These are phyloP conservation scores for Ailuropoda melanoleuca DNA, from an alignment of 2,113 vertebrate species.

Conservation along the genomic window DNA sequence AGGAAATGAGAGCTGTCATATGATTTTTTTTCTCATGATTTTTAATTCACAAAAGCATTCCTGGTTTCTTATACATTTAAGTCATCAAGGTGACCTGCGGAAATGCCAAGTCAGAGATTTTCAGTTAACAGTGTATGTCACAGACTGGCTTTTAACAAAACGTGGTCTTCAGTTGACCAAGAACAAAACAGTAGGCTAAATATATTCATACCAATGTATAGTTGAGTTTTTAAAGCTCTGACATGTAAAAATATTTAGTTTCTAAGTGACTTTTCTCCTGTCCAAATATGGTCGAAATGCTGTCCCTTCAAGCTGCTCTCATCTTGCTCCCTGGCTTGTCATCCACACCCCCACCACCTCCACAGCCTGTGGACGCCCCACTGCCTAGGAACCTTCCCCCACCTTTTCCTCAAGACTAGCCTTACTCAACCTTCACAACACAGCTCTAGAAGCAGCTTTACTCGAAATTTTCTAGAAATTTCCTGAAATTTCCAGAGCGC, in stretches of 20 bases:
- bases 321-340: neutral
- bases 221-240: neutral
- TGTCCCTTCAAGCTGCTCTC: neutral
- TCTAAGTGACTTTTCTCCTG: neutral
- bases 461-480: neutral
- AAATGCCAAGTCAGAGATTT: neutral
- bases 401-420: neutral
- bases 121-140: neutral
- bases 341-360: neutral
- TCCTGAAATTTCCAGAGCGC: neutral
- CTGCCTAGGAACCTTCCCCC: neutral
- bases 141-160: neutral
- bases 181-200: neutral
- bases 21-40: neutral
- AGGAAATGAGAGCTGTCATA: neutral
- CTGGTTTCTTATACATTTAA: slow-evolving; percentile 14
- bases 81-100: neutral
- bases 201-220: neutral
- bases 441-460: neutral
- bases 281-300: neutral
- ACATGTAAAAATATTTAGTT: neutral
- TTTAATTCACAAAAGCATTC: neutral
- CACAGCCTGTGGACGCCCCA: too few relatives aligned
- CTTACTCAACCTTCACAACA: neutral
- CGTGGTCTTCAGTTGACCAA: neutral